These are phyloP conservation scores for Camponotus floridanus DNA, from an alignment of 1,140 invertebrate species.

Conservation along the genomic window DNA sequence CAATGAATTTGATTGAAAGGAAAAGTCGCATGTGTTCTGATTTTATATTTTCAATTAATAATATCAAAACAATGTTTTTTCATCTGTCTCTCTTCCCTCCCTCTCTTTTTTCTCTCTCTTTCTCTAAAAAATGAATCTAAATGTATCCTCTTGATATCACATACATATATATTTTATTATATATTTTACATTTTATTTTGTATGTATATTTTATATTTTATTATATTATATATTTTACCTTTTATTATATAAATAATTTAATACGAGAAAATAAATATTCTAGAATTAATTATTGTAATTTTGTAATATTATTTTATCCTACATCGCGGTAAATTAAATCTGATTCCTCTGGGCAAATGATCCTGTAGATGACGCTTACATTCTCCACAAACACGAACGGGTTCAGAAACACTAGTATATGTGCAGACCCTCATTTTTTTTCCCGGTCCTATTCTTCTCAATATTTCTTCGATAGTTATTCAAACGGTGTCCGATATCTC, in stretches of 20 bases:
- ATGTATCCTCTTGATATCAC: background rate
- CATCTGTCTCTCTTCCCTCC: no score
- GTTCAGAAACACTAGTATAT: background rate
- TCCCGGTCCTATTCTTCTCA: background rate
- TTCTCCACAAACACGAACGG: background rate
- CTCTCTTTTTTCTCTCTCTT: no score
- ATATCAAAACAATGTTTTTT: no score
- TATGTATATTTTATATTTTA: background rate
- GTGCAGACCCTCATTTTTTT: background rate
- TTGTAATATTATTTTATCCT: background rate
- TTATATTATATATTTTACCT: background rate
- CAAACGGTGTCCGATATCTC: background rate
- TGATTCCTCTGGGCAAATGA: background rate
- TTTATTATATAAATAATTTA: background rate
- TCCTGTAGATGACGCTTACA: background rate
- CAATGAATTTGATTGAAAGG: background rate
- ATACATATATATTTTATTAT: no score
- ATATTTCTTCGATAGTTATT: background rate
- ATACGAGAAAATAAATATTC: background rate
- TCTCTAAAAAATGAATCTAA: background rate
- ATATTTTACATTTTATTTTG: background rate
- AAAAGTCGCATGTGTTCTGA: no score
- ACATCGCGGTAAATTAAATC: conserved; percentile 6
- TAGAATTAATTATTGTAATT: background rate
- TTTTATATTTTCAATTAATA: no score